Conservation (phyloP, 2,113 vertebrate genomes). For the Thermophis baileyi region DNA sequence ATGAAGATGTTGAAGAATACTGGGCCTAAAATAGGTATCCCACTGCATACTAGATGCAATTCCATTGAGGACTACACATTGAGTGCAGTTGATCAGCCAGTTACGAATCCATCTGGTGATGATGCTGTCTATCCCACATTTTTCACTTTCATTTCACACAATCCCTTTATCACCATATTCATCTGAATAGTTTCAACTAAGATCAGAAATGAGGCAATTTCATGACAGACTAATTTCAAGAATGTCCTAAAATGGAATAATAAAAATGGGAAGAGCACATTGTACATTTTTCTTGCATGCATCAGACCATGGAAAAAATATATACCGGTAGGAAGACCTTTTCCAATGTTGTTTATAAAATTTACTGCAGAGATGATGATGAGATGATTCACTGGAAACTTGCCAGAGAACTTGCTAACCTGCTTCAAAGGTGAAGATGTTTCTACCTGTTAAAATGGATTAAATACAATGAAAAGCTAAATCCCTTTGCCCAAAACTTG, state of each 20-base stretch:
- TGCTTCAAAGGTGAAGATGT: neutral
- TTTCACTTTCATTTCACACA: neutral
- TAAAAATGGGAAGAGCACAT: neutral
- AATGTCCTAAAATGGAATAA: neutral
- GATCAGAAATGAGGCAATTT: neutral
- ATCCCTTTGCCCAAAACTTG: neutral
- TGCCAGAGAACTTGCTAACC: neutral
- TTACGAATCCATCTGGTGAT: neutral
- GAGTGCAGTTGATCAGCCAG: neutral
- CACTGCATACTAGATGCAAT: too few species aligned
- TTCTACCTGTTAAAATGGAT: neutral
- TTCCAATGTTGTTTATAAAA: neutral
- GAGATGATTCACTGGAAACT: neutral
- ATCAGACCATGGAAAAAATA: neutral
- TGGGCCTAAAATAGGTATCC: too few species aligned
- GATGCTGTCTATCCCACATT: neutral
- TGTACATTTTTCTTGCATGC: neutral
- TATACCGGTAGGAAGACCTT: neutral
- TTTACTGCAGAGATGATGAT: neutral
- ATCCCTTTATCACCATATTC: neutral
- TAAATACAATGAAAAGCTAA: neutral
- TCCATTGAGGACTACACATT: too few species aligned
- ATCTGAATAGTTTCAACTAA: neutral
- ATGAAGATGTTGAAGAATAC: too few species aligned
- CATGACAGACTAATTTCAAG: neutral